A percentile compares a stretch with the other conserved stretches of the same genome.
Evolutionary conservation across 2,113 vertebrate genomes (phyloP).

Genomic region (Protobothrops mucrosquamatus): DNA sequence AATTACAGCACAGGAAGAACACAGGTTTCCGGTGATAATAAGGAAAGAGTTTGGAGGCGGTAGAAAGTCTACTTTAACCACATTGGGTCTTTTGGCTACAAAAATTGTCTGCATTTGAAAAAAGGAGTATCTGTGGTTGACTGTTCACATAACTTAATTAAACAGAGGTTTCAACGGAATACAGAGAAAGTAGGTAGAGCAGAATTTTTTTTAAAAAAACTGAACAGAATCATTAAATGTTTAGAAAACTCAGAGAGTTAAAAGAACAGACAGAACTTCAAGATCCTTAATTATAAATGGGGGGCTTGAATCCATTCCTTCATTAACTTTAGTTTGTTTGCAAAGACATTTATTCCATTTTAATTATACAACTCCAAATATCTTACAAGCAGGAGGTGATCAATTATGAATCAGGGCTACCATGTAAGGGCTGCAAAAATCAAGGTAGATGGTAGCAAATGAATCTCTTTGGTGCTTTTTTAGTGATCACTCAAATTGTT

Average conservation of each 20-base stretch:
- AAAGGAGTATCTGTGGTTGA: neutral
- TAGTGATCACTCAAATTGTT: neutral
- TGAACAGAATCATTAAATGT: slow-evolving; percentile 14
- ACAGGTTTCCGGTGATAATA: slow-evolving; percentile 43
- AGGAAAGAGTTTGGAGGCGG: neutral
- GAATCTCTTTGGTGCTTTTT: neutral
- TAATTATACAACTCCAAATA: neutral
- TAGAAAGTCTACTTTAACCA: slow-evolving; percentile 41
- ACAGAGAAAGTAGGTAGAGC: slow-evolving; percentile 85
- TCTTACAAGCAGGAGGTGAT: neutral
- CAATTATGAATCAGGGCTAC: neutral
- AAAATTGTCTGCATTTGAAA: slow-evolving; percentile 11
- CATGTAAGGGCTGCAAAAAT: neutral
- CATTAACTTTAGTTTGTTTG: neutral
- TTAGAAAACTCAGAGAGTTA: neutral
- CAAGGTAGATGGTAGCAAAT: neutral
- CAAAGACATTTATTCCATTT: neutral
- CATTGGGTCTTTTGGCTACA: neutral
- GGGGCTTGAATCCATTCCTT: neutral
- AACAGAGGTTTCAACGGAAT: slow-evolving; percentile 67
- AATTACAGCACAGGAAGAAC: slow-evolving; percentile 36
- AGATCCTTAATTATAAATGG: neutral
- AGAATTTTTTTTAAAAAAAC: slow-evolving; percentile 54
- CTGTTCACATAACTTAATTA: slow-evolving; percentile 58
- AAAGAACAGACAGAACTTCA: neutral